phyloP scores from a whole-genome alignment of 2,797 vertebrate genomes.

The Gymnodraco acuticeps region DNA sequence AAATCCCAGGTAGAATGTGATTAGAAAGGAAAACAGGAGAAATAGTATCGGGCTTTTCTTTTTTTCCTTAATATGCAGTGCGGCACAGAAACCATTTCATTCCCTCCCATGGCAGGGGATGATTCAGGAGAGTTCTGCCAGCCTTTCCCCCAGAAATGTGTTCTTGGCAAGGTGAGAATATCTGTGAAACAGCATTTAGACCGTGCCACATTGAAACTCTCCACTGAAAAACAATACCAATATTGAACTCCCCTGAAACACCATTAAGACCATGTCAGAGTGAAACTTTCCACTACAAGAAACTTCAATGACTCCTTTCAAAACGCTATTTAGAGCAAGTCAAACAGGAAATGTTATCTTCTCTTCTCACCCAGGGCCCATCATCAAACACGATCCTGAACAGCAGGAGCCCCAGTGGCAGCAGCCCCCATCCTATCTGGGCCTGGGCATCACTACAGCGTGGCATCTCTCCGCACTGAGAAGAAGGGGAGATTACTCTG shows the following conservation, averaged over 20 bases:
- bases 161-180: conserved; percentile 47
- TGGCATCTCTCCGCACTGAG: conserved; percentile 62
- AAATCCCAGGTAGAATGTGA: conserved; percentile 22
- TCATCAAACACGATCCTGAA: conserved; percentile 49
- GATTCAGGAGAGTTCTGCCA: conserved; percentile 48
- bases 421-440: conserved; percentile 61
- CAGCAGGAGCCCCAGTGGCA: conserved; percentile 55
- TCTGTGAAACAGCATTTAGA: conserved; percentile 48
- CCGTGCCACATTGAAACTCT: conserved; percentile 26
- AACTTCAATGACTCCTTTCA: conserved; percentile 32
- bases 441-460: conserved; percentile 62
- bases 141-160: conserved; percentile 44
- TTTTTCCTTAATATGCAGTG: conserved; percentile 24
- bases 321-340: conserved; percentile 27
- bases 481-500: conserved; percentile 73
- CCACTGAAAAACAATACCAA: conserved; percentile 52
- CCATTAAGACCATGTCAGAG: conserved; percentile 37
- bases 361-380: conserved; percentile 11
- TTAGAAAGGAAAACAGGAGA: conserved; percentile 23
- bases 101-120: conserved; percentile 34
- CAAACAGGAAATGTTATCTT: conserved; percentile 11
- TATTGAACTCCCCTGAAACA: conserved; percentile 42
- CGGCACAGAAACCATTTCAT: conserved; percentile 34
- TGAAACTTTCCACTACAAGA: conserved; percentile 26
- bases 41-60: conserved; percentile 10